Evolutionary conservation across 2,888 invertebrate species (phyloP), one percentile per base, ranked within the genome.

Genomic region (Spodoptera picta): DNA sequence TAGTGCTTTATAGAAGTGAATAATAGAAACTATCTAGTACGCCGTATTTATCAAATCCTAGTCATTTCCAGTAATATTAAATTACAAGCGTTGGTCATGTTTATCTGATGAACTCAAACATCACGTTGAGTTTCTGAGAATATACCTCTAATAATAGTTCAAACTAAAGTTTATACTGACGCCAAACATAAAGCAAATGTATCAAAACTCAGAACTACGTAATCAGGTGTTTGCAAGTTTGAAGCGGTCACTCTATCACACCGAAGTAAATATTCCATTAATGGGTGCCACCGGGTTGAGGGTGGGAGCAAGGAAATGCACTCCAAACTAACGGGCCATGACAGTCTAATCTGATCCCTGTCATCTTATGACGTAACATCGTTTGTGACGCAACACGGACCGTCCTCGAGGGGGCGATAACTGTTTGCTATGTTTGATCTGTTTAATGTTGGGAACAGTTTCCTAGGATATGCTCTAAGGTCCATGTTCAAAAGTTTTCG

Each of bases 261-360:
- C 65, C 52, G 57, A 73, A 77, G 78, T 83, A 83, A 87, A 87
- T 86, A 84, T 84, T 85, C 80, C 76, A 84, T 83, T 83, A 82
- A 81, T 71, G 66, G 77, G 70, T n/a, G 44, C 54, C 19, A 42
- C n/a, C 10, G 53, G 70, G 44, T 70, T 63, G 65, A 49, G 55
- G 73, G 74, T 69, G 60, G 65, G 61, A 84, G 87, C 86, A 85
- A 80, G 84, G 82, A 82, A 87, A 85, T 86, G 88, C 88, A 88
- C 89, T 87, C 72, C 74, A 77, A 75, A 72, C 73, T 82, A 83
- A 83, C 75, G 63, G 69, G 64, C 41, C 68, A 64, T 76, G 74
- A 68, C 79, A 69, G 73, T 64, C 71, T 82, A 74, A 81, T 83
- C 87, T 82, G 77, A 75, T 73, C 74, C 81, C 73, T 81, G 83